Conservation (phyloP, 2,797 vertebrate genomes). For the Pelobates cultripes region DNA sequence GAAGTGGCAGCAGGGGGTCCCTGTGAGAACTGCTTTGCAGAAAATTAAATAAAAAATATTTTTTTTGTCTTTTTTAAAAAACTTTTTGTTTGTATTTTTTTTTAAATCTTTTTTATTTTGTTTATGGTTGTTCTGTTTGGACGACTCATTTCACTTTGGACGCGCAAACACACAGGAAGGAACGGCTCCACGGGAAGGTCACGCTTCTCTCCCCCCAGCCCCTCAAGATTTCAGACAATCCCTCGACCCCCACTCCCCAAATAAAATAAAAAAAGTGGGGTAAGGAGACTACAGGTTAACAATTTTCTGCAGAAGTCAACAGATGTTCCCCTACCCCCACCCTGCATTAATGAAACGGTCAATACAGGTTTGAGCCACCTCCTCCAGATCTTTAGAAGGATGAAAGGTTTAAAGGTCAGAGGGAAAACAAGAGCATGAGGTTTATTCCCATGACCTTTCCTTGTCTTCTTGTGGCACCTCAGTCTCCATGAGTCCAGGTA, state of each 20-base stretch:
- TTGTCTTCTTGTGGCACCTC: conserved; percentile 41
- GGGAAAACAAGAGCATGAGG: conserved; percentile 42
- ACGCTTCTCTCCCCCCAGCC: conserved; percentile 53
- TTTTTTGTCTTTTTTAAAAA: conserved; percentile 16
- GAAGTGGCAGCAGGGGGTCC: conserved; percentile 41
- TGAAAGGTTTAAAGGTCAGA: conserved; percentile 35
- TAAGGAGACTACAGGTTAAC: conserved; percentile 25
- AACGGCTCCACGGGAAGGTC: conserved; percentile 53
- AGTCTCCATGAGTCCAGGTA: conserved; percentile 45
- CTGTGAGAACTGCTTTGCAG: conserved; percentile 42
- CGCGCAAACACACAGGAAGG: conserved; percentile 54
- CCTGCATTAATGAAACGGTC: conserved; percentile 24
- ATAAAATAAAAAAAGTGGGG: conserved; percentile 30
- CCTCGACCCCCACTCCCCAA: conserved; percentile 45
- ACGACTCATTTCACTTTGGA: conserved; percentile 57
- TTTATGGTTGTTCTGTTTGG: conserved; percentile 52
- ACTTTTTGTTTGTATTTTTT: not conserved
- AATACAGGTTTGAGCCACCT: conserved; percentile 31
- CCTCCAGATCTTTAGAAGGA: conserved; percentile 20
- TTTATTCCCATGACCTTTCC: conserved; percentile 40
- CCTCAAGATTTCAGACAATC: conserved; percentile 53
- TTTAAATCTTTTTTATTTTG: conserved; percentile 21
- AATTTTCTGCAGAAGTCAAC: conserved; percentile 47
- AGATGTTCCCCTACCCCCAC: conserved; percentile 10
- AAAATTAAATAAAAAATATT: conserved; percentile 36